Percentiles rank a stretch among this genome's conserved stretches.
phyloP scores from a whole-genome alignment of 2,888 invertebrate genomes.

The Eubasilissa splendida region DNA sequence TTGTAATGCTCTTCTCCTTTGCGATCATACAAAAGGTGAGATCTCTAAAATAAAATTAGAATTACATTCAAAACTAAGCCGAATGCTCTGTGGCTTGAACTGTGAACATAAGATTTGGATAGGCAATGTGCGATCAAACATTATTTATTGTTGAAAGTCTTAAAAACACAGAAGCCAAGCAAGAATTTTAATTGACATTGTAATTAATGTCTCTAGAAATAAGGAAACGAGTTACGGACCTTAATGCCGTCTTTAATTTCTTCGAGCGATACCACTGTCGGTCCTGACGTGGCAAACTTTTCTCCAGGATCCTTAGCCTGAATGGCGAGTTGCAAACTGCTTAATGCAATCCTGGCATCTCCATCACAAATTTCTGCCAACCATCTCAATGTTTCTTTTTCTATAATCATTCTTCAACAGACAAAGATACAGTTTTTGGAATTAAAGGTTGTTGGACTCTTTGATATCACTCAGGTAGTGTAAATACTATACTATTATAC shows the following conservation, averaged over 20 bases:
- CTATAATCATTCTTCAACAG: constrained; percentile 62
- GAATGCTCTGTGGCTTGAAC: no score
- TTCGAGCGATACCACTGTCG: constrained; percentile 73
- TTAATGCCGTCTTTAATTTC: constrained; percentile 83
- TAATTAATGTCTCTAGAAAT: no score
- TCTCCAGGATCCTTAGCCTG: constrained; percentile 68
- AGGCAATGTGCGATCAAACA: no score
- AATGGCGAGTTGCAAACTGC: constrained; percentile 81
- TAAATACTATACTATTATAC: no score
- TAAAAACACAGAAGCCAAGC: no score
- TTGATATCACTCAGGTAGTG: no score
- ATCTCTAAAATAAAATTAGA: constrained; percentile 69
- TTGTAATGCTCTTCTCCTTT: constrained; percentile 90
- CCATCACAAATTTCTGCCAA: constrained; percentile 86
- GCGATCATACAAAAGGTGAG: constrained; percentile 84
- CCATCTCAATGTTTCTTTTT: constrained; percentile 78
- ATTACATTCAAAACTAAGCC: no score
- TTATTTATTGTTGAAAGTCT: no score
- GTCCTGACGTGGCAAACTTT: constrained; percentile 61
- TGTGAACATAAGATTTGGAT: no score
- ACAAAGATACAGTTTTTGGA: no score
- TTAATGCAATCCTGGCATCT: constrained; percentile 85
- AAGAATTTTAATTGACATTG: no score
- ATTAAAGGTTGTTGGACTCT: no score
- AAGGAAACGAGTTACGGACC: constrained; percentile 63